Conservation (phyloP, 2,888 invertebrate genomes). For the Gortyna flavago region DNA sequence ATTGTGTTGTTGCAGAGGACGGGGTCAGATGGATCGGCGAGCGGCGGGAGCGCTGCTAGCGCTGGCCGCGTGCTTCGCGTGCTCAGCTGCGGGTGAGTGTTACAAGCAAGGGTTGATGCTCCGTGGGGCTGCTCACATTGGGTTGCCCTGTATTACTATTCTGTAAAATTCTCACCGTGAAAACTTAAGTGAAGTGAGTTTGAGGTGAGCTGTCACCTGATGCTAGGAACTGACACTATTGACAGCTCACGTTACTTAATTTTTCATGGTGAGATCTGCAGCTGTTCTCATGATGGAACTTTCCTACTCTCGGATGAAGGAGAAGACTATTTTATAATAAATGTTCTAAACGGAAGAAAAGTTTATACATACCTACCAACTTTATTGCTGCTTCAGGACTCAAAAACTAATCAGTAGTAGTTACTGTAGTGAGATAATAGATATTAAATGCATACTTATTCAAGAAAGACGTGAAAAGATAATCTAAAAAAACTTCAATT, state of each 20-base stretch:
- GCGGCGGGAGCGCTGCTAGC: conserved; percentile 89
- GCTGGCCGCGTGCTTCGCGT: conserved; percentile 88
- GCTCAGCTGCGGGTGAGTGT: conserved; percentile 84
- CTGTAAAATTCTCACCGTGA: neutral
- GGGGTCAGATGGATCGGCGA: conserved; percentile 89
- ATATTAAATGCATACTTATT: neutral
- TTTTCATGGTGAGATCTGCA: neutral
- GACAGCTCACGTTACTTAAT: neutral
- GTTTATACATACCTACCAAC: neutral
- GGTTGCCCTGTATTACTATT: neutral
- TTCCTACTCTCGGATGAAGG: neutral
- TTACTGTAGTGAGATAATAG: neutral
- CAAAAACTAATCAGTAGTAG: neutral
- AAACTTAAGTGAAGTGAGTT: neutral
- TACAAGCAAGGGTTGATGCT: conserved; percentile 14
- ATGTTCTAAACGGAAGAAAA: neutral
- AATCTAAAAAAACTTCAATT: neutral
- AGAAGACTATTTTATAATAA: neutral
- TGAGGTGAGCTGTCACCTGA: neutral
- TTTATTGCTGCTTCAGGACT: neutral
- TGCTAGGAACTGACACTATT: neutral
- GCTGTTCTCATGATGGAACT: conserved; percentile 9
- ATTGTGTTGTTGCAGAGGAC: conserved; percentile 84
- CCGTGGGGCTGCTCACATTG: conserved; percentile 22
- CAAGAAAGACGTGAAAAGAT: neutral